phyloP scores from a whole-genome alignment of 2,113 vertebrate species.

The Petromus typicus region DNA sequence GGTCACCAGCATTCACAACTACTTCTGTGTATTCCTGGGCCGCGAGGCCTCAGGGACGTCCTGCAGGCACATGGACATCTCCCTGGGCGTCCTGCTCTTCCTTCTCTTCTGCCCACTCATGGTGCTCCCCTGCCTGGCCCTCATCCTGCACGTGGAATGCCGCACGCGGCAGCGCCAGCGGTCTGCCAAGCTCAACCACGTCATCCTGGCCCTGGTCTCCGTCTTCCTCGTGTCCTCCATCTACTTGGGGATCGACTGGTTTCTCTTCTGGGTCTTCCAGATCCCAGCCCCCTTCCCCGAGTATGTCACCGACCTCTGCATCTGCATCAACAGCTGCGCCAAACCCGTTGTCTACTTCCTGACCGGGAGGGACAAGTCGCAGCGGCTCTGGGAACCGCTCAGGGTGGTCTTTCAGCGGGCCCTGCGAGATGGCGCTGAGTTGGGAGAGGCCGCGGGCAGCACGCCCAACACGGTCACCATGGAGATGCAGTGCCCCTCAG shows the following conservation, averaged over 20 bases:
- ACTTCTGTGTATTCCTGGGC: conserved; percentile 72
- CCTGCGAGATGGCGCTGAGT: conserved; percentile 73
- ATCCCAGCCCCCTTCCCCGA: conserved; percentile 81
- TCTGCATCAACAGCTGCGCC: conserved; percentile 72
- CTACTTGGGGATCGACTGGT: conserved; percentile 81
- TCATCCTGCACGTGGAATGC: conserved; percentile 72
- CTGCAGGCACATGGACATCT: conserved; percentile 67
- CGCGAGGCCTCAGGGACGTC: not conserved
- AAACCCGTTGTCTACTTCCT: conserved; percentile 80
- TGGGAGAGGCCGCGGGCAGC: not conserved
- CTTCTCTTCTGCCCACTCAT: conserved; percentile 74
- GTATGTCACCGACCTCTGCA: conserved; percentile 79
- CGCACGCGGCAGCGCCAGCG: conserved; percentile 67
- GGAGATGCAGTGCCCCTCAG: conserved; percentile 77
- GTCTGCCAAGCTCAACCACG: conserved; percentile 77
- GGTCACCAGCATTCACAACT: conserved; percentile 76
- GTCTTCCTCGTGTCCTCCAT: conserved; percentile 82
- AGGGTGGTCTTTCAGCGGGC: conserved; percentile 80
- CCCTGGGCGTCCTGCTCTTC: conserved; percentile 76
- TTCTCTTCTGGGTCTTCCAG: conserved; percentile 80
- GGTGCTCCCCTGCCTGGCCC: conserved; percentile 78
- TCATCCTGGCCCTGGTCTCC: conserved; percentile 68
- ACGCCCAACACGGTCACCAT: conserved; percentile 71
- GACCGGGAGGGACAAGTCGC: conserved; percentile 74
- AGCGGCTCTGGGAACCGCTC: conserved; percentile 80